phyloP scores from a whole-genome alignment of 2,888 invertebrate species.

The Nemotelus nigrinus region DNA sequence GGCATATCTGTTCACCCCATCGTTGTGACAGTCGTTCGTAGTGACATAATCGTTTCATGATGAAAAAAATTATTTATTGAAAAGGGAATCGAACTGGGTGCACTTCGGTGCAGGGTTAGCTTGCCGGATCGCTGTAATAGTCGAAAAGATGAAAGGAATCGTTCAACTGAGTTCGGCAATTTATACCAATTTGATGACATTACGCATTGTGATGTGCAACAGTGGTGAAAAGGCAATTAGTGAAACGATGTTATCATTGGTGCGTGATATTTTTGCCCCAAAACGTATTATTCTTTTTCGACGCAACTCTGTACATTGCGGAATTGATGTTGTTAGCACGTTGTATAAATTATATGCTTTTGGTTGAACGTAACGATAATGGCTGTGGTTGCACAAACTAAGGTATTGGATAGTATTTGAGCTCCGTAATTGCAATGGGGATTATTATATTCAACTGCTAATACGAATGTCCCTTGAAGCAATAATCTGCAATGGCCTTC shows the following conservation, averaged over 20 bases:
- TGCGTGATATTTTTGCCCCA: no score
- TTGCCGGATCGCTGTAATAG: background rate
- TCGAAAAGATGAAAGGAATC: conserved; percentile 39
- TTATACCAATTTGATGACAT: conserved; percentile 16
- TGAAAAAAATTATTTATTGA: conserved; percentile 38
- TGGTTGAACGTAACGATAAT: no score
- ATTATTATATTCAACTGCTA: no score
- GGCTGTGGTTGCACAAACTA: no score
- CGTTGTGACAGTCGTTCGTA: conserved; percentile 3
- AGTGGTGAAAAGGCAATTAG: conserved; percentile 19
- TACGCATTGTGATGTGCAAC: background rate
- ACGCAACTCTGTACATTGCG: no score
- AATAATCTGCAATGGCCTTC: no score
- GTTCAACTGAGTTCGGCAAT: conserved; percentile 16
- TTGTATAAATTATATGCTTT: no score
- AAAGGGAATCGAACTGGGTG: background rate
- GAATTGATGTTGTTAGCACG: no score
- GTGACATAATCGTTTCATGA: conserved; percentile 43
- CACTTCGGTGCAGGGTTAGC: background rate
- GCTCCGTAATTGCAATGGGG: no score
- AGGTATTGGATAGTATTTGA: no score
- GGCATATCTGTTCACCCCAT: conserved; percentile 39
- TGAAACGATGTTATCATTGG: background rate
- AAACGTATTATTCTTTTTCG: no score
- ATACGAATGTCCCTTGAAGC: no score